Evolutionary conservation across 2,797 vertebrate species (phyloP).

Genomic region (Nothura maculosa): DNA sequence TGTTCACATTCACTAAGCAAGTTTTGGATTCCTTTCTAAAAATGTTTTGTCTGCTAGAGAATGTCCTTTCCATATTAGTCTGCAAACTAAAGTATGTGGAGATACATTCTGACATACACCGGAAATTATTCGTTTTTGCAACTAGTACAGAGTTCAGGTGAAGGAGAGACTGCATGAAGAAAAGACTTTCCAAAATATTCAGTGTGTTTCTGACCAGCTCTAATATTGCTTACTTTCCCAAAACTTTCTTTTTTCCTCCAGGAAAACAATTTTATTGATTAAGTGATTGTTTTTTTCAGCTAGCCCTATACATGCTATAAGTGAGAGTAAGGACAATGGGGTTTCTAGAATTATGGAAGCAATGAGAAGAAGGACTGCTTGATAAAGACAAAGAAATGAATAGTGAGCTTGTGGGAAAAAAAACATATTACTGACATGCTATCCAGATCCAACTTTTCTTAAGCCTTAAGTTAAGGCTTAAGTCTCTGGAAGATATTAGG

Average conservation of each 20-base stretch:
- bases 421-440: neutral
- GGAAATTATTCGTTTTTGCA: neutral
- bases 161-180: neutral
- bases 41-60: neutral
- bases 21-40: neutral
- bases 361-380: neutral
- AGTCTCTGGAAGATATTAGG: neutral
- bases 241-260: neutral
- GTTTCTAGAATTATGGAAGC: neutral
- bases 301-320: neutral
- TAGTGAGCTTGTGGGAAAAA: neutral
- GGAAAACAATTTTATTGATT: conserved; percentile 8
- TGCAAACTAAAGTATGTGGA: neutral
- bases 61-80: neutral
- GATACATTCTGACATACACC: neutral
- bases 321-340: neutral
- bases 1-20: neutral
- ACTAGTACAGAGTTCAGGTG: neutral
- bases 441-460: neutral
- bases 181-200: neutral
- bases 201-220: neutral
- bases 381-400: neutral
- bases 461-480: neutral
- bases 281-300: neutral
- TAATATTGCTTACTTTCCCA: neutral